A percentile compares a stretch with the other conserved stretches of the same genome.
Conservation (phyloP, 2,797 vertebrate genomes). For the Tapera naevia region DNA sequence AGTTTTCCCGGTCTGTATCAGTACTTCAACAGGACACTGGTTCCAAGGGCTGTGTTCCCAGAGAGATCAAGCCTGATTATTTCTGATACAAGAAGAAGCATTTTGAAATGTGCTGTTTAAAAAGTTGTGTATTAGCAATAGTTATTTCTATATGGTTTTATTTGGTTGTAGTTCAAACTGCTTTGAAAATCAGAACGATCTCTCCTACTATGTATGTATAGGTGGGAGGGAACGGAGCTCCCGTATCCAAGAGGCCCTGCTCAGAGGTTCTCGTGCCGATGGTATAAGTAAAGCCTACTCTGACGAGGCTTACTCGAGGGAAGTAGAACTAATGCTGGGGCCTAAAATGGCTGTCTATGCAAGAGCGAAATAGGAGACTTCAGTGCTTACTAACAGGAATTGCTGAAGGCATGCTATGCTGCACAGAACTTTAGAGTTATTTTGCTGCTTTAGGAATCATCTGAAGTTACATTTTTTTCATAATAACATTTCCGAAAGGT, state of each 20-base stretch:
- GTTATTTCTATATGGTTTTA: background rate
- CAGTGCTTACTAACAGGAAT: background rate
- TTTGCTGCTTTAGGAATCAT: background rate
- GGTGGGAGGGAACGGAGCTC: background rate
- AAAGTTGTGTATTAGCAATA: background rate
- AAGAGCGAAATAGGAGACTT: background rate
- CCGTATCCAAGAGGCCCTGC: background rate
- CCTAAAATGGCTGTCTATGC: background rate
- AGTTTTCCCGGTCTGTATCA: background rate
- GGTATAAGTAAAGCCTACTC: background rate
- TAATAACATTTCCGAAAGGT: background rate
- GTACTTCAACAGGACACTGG: background rate
- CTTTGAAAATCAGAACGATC: background rate
- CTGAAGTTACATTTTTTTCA: background rate
- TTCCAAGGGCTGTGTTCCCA: background rate
- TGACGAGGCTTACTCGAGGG: background rate
- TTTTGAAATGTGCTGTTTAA: constrained; percentile 5
- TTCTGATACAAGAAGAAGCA: background rate
- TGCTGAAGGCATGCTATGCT: background rate
- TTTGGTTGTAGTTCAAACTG: background rate
- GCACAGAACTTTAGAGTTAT: background rate
- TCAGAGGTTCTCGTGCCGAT: background rate
- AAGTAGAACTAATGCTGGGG: background rate
- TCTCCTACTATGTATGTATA: background rate
- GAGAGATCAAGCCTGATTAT: background rate